phyloP scores from a whole-genome alignment of 2,888 invertebrate species.

The Parasteatoda lunata region DNA sequence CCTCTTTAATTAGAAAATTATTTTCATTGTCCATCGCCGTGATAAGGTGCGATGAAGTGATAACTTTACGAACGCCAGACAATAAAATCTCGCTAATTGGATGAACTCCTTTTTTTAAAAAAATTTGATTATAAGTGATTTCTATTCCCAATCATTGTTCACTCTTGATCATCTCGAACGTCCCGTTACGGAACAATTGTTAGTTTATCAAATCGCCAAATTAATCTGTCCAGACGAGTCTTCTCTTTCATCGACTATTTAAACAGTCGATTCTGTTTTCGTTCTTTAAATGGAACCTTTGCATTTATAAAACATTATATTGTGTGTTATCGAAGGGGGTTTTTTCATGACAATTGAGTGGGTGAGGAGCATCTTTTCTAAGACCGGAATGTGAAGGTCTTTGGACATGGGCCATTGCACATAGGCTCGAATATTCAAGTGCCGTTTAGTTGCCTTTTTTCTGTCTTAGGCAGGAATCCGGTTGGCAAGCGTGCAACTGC shows the following conservation, averaged over 20 bases:
- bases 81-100: background rate
- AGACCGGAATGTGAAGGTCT: constrained; percentile 51
- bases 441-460: constrained; percentile 13
- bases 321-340: constrained; percentile 10
- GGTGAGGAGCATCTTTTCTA: constrained; percentile 47
- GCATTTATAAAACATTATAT: constrained; percentile 23
- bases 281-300: background rate
- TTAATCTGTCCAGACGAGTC: background rate
- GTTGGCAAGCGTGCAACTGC: constrained; percentile 12
- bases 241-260: background rate
- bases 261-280: background rate
- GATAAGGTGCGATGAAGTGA: background rate
- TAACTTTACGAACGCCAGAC: background rate
- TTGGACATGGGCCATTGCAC: constrained; percentile 61
- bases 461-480: constrained; percentile 28
- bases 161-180: constrained; percentile 25
- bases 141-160: background rate
- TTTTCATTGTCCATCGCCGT: background rate
- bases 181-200: constrained; percentile 34
- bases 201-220: constrained; percentile 10
- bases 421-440: constrained; percentile 33
- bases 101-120: background rate
- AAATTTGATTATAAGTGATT: background rate
- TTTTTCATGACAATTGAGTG: constrained; percentile 12
- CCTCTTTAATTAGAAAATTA: background rate